Conservation (phyloP, 1,140 invertebrate genomes). For the Cotesia glomerata region DNA sequence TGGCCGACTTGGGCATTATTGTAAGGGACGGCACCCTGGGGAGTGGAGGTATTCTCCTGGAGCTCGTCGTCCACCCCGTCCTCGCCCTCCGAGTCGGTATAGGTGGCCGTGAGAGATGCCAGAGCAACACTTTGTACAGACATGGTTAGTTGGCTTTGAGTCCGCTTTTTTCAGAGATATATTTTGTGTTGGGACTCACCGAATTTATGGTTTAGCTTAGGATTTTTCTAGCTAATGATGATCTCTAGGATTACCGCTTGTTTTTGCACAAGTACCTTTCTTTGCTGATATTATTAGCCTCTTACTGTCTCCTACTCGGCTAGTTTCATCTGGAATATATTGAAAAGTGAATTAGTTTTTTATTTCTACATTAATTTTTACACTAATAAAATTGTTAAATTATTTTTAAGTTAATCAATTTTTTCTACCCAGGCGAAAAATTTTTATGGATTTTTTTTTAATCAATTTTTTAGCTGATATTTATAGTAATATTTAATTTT, state of each 20-base stretch:
- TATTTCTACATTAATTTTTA: too few species aligned
- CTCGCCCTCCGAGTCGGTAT: constrained; percentile 84
- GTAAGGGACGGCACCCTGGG: constrained; percentile 49
- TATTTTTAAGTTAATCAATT: too few species aligned
- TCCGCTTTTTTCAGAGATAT: constrained; percentile 58
- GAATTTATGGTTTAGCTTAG: constrained; percentile 38
- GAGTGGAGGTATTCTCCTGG: constrained; percentile 55
- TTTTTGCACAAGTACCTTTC: not conserved
- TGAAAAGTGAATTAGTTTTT: too few species aligned
- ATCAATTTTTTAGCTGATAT: too few species aligned
- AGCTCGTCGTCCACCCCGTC: constrained; percentile 72
- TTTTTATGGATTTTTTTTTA: too few species aligned
- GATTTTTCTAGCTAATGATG: constrained; percentile 23
- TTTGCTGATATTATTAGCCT: too few species aligned
- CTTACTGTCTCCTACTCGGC: too few species aligned
- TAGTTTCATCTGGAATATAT: too few species aligned
- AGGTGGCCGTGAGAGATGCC: constrained; percentile 80
- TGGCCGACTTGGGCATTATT: constrained; percentile 50
- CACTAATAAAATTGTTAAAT: too few species aligned
- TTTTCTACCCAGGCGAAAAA: too few species aligned
- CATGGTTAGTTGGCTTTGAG: constrained; percentile 62
- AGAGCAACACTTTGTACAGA: constrained; percentile 68
- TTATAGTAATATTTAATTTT: too few species aligned
- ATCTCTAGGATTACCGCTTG: not conserved
- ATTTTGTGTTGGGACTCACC: constrained; percentile 63